Evolutionary conservation across 2,797 vertebrate species (phyloP), one percentile per base, ranked within the genome.

Genomic region (Eremophila alpestris): DNA sequence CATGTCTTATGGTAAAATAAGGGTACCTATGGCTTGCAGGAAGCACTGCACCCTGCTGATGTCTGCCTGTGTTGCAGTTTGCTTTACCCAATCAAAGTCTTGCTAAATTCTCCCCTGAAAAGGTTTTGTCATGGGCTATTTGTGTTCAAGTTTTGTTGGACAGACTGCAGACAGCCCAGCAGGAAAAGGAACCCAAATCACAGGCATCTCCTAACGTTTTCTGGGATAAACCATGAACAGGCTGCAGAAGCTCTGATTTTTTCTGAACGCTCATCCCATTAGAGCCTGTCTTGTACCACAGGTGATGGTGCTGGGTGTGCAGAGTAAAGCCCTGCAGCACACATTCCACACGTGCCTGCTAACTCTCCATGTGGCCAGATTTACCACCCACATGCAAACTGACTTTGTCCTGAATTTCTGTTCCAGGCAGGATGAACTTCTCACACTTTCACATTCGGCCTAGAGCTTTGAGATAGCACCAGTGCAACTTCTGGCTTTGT

Each of bases 101-200:
- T 60, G 15, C 16, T 63, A 21, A 46, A 76, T 23, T 38, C 16
- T n/a, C 9, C 54, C 30, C 65, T 65, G 26, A 19, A 59, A 70
- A 62, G 0, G 4, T 45, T 77, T 85, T 68, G 5, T 58, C 26
- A 34, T 0, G 0, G 6, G 6, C 10, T 78, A 2, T 9, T 4
- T 11, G 6, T 68, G n/a, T 38, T 78, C 24, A 62, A 22, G 5
- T 9, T 75, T 38, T 75, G 13, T 36, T 2, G 3, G 16, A 49
- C 21, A 43, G 38, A 23, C 18, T 63, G 11, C 30, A 48, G 15
- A n/a, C 5, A 82, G 19, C 10, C 10, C 43, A 62, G 16, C 11
- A n/a, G 49, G 15, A 90, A 59, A 77, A 65, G 6, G 3, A 74
- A 4, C 9, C 1, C 5, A 19, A 11, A 69, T 13, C 30, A 34